Conservation (phyloP, 2,888 invertebrate genomes). For the Camptogramma bilineatum region DNA sequence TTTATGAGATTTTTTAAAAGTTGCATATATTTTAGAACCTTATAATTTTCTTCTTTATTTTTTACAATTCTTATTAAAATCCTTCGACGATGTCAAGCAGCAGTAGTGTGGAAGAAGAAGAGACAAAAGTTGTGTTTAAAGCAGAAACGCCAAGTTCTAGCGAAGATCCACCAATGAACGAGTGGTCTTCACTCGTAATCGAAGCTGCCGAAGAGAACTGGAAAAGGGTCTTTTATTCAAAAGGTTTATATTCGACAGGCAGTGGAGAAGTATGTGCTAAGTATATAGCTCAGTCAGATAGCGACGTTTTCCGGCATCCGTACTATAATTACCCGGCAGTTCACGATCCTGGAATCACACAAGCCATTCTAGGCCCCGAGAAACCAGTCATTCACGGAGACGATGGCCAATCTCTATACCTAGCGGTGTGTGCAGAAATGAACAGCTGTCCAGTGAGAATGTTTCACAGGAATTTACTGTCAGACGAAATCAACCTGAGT, state of each 20-base stretch:
- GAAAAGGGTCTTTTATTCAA: conserved; percentile 43
- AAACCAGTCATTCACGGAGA: conserved; percentile 46
- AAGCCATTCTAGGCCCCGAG: conserved; percentile 50
- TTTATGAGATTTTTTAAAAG: neutral
- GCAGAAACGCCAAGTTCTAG: conserved; percentile 41
- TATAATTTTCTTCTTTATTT: conserved; percentile 9
- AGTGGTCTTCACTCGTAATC: conserved; percentile 56
- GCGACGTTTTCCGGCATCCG: conserved; percentile 48
- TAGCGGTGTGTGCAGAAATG: conserved; percentile 56
- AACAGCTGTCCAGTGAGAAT: conserved; percentile 50
- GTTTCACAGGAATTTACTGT: conserved; percentile 53
- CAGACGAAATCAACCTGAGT: conserved; percentile 52
- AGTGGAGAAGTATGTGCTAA: conserved; percentile 57
- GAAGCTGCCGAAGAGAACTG: conserved; percentile 43
- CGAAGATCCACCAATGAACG: conserved; percentile 51
- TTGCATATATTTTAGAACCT: neutral
- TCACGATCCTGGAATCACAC: conserved; percentile 56
- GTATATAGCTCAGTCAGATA: conserved; percentile 54
- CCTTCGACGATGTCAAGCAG: conserved; percentile 34
- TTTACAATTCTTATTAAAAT: conserved; percentile 6
- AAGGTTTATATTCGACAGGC: conserved; percentile 52
- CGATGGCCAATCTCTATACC: conserved; percentile 57
- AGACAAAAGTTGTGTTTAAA: conserved; percentile 18
- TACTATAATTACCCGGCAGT: conserved; percentile 57
- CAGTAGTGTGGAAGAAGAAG: conserved; percentile 22